Conservation (phyloP, 2,888 invertebrate genomes). For the Tipula helvola region DNA sequence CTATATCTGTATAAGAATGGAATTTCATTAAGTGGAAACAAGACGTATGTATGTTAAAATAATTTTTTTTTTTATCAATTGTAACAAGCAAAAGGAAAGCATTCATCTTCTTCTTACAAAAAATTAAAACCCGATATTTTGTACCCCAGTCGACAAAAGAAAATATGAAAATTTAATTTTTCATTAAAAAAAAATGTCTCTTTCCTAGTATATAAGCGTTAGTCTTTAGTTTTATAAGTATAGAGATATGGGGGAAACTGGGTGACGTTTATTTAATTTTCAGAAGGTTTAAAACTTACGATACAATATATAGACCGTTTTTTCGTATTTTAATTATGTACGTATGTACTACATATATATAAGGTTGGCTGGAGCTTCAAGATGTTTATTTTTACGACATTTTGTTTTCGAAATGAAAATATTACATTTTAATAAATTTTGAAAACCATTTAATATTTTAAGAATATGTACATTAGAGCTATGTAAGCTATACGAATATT, state of each 20-base stretch:
- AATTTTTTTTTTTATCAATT: neutral
- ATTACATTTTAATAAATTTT: neutral
- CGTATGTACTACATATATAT: neutral
- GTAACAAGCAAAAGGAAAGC: neutral
- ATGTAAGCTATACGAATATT: neutral
- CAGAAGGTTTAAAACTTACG: neutral
- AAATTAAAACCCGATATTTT: neutral
- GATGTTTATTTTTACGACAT: neutral
- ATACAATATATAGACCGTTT: neutral
- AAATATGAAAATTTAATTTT: neutral
- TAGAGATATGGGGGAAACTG: neutral
- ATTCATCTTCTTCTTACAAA: neutral
- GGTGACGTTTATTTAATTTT: neutral
- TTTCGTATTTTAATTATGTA: neutral
- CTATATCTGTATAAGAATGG: neutral
- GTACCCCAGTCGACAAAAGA: neutral
- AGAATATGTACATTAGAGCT: neutral
- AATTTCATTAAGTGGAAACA: neutral
- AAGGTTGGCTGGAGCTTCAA: neutral
- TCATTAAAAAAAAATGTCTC: neutral
- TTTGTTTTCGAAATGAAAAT: neutral
- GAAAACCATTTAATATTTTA: neutral
- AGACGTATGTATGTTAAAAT: neutral
- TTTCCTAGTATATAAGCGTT: neutral
- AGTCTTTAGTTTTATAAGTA: neutral